Base-by-base conservation (phyloP, 1,140 invertebrate species). In the Bombus balteatus region DNA sequence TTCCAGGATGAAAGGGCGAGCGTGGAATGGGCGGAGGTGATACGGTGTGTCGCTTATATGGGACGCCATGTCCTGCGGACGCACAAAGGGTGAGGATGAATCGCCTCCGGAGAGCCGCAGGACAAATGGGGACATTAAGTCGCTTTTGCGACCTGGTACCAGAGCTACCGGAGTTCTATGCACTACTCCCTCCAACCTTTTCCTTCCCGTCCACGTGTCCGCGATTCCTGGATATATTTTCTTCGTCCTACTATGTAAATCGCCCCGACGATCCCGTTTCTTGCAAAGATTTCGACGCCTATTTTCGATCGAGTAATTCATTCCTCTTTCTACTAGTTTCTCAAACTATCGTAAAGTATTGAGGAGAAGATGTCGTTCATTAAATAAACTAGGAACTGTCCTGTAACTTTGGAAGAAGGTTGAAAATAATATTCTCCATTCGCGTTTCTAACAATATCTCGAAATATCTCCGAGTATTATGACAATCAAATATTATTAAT, bases 91-190 rank as follows among this genome's bases (percentile, higher is more conserved):
- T 62, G 90, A 92, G 88, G 89, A 92, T 92, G 90, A 90, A 92
- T 92, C 88, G 91, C 90, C 87, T 92, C 92, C 92, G 91, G 92
- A 86, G 87, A 92, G 85, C 88, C 80, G 65, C 88, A 86, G 91
- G 91, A 92, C 92, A 92, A 92, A 92, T 92, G 92, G 88, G 89
- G 87, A 92, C 91, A 92, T 92, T 92, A 92, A 90, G 91, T 91
- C 88, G 88, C 87, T 90, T 92, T 92, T 92, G 89, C 89, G 88
- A 84, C 83, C 79, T 87, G 82, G 89, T 90, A 90, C 88, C 85
- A 76, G 71, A 82, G 90, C 85, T 88, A 91, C 87, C 78, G 82
- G 85, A 79, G 81, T 37, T 87, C 87, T 87, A 85, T 79, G 72
- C 59, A 73, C 68, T 53, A n/a, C 32, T 81, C 62, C 25, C 62